Percentiles rank a stretch among this genome's conserved stretches.
Evolutionary conservation across 2,888 invertebrate genomes (phyloP).

Genomic region (Gymnocheta viridis): DNA sequence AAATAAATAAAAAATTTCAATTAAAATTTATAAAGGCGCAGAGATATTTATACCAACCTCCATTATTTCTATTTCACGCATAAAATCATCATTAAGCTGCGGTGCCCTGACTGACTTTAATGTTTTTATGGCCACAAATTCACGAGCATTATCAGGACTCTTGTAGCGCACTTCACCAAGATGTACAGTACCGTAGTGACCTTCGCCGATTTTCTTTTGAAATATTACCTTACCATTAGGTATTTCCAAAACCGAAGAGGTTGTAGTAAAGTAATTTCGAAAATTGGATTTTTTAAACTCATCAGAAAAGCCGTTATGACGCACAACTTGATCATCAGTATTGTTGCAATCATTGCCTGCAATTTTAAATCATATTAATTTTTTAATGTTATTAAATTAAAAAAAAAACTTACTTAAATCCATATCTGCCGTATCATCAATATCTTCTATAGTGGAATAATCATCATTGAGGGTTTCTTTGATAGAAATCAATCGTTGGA

Average conservation of each 20-base stretch:
- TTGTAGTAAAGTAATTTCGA: constrained; percentile 72
- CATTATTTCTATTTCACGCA: constrained; percentile 94
- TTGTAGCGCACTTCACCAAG: constrained; percentile 83
- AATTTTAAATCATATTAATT: constrained; percentile 19
- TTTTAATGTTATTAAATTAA: not conserved
- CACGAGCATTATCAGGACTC: constrained; percentile 72
- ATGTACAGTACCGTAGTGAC: constrained; percentile 94
- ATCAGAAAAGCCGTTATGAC: constrained; percentile 54
- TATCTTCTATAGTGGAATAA: constrained; percentile 48
- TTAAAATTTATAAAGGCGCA: constrained; percentile 1
- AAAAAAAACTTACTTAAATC: constrained; percentile 30
- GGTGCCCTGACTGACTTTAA: constrained; percentile 81
- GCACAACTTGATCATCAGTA: constrained; percentile 45
- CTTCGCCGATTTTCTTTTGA: constrained; percentile 83
- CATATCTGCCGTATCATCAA: constrained; percentile 19
- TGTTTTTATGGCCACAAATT: constrained; percentile 87
- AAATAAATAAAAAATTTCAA: not conserved
- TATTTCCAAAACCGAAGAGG: constrained; percentile 75
- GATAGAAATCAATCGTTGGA: constrained; percentile 80
- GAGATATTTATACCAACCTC: constrained; percentile 83
- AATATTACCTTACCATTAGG: constrained; percentile 77
- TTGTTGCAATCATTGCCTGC: constrained; percentile 34
- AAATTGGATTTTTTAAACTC: constrained; percentile 55
- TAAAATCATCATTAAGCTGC: constrained; percentile 87
- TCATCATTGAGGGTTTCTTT: constrained; percentile 72